Evolutionary conservation across 1,140 invertebrate genomes (phyloP), one percentile per base, ranked within the genome.

Genomic region (Microplitis mediator): DNA sequence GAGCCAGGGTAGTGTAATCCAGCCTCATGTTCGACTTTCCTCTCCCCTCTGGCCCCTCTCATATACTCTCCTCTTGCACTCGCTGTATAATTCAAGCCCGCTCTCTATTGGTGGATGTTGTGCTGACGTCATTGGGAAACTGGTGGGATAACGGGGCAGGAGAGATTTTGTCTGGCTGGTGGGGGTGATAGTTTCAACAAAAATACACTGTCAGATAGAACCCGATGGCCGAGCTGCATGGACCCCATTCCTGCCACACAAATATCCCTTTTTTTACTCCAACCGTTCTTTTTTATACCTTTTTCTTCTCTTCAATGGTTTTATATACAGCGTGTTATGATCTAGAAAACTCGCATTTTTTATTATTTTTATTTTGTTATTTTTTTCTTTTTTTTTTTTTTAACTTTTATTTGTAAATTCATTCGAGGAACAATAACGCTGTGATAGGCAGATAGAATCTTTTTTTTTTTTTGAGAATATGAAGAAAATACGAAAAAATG

Each of bases 91-190:
- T 85, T 85, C 80, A 84, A 77, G 71, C 72, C 72, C 65, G 71
- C 74, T 56, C 71, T 36, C 71, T 75, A 85, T 85, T 84, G 82
- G 83, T 81, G 76, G 76, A 75, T 70, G 71, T 63, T 71, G 68
- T 66, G 75, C 79, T 83, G 81, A 84, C 81, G 82, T 85, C 82
- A 85, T 78, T 76, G 75, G 77, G 66, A 82, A 80, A 84, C 77
- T 78, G 79, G 80, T 74, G 76, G 78, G 78, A 82, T 81, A 81
- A 83, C 77, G 75, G 64, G 71, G 73, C 56, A 70, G 6, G 71
- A 69, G 69, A 8, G 45, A 72, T 71, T 75, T 69, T 9, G 68
- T 45, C 39, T 36, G 34, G 66, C 5, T 54, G 35, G 34, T 39
- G 61, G 61, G 75, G 75, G 75, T 77, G 71, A 74, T 66, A 58